phyloP scores from a whole-genome alignment of 1,140 invertebrate species.

The Trichonephila inaurata region DNA sequence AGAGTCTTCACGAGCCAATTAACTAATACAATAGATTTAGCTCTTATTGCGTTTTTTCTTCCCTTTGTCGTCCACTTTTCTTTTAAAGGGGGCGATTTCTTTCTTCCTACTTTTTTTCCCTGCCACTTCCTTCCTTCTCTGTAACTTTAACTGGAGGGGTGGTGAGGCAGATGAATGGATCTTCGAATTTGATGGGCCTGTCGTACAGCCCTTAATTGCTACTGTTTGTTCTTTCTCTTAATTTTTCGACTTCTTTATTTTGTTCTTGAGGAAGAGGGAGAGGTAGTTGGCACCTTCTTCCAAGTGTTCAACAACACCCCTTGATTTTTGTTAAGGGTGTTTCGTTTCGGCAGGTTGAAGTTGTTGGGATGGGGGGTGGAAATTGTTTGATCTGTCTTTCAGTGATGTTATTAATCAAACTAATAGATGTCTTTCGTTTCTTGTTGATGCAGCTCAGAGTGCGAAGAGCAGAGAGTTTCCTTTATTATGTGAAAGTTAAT shows the following conservation, averaged over 20 bases:
- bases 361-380: background rate
- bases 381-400: background rate
- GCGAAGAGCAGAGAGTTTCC: too few species aligned
- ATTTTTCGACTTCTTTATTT: constrained; percentile 20
- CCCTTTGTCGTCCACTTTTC: background rate
- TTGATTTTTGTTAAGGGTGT: background rate
- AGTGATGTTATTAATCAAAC: background rate
- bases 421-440: background rate
- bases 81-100: constrained; percentile 14
- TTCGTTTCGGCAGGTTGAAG: background rate
- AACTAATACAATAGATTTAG: constrained; percentile 74
- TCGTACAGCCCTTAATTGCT: constrained; percentile 34
- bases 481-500: too few species aligned
- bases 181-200: constrained; percentile 47
- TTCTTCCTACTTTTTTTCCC: background rate
- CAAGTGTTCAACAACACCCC: background rate
- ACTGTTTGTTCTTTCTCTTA: constrained; percentile 47
- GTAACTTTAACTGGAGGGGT: constrained; percentile 34
- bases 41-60: constrained; percentile 53
- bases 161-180: constrained; percentile 45
- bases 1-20: constrained; percentile 65
- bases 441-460: background rate
- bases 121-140: background rate
- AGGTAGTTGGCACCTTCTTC: constrained; percentile 5
- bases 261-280: background rate